Percentiles rank a stretch among this genome's conserved stretches.
phyloP scores from a whole-genome alignment of 2,113 vertebrate genomes.

The Zootoca vivipara region DNA sequence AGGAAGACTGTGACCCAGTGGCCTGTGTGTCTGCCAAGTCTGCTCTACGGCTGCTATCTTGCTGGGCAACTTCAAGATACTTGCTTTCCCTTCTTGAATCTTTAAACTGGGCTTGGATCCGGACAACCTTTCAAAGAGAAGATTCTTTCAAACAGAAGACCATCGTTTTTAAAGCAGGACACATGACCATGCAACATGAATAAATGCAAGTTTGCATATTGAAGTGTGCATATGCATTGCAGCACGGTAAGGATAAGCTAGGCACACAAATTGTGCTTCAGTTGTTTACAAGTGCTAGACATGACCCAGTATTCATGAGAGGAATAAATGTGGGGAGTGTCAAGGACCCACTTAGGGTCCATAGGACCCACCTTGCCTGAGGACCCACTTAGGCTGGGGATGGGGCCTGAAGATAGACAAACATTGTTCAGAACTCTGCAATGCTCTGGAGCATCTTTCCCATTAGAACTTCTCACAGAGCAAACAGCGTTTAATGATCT shows the following conservation, averaged over 20 bases:
- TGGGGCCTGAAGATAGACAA: background rate
- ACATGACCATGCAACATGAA: background rate
- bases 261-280: background rate
- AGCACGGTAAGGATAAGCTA: background rate
- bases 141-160: background rate
- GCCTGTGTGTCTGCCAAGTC: background rate
- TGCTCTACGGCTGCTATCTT: background rate
- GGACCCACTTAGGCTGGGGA: background rate
- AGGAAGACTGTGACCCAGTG: background rate
- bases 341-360: too few species aligned
- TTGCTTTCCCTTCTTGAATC: too few species aligned
- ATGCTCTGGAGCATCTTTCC: background rate
- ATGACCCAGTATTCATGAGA: background rate
- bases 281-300: background rate
- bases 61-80: too few species aligned
- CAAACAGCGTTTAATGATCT: slow-evolving; percentile 32
- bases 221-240: background rate
- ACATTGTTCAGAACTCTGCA: background rate
- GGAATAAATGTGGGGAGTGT: background rate
- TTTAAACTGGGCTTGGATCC: too few species aligned
- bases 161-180: background rate
- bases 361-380: background rate
- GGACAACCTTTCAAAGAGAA: background rate
- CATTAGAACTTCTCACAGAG: background rate
- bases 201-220: background rate